Evolutionary conservation across 2,888 invertebrate species (phyloP), one percentile per base, ranked within the genome.

Genomic region (Punctoribates punctum): DNA sequence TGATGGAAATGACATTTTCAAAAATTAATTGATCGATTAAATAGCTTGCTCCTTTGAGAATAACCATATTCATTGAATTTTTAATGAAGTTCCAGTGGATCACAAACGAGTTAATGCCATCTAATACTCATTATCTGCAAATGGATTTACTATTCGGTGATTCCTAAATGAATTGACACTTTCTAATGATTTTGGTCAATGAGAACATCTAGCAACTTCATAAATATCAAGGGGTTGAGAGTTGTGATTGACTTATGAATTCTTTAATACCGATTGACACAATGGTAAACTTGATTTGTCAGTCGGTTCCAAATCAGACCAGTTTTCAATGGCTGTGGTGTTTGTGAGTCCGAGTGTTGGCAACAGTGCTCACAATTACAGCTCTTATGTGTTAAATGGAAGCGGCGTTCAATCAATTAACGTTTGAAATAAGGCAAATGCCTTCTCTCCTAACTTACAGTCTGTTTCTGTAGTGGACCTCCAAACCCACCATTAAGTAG

Each of bases 401-500:
- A 20, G 9, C 20, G 2, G 51, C 51, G 51, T 51, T 51, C 51
- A 51, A 51, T 51, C 51, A 51, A 51, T 51, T 51, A 51, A 51
- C 51, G 51, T n/a, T 51, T 51, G n/a, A 51, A 20, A 51, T 51
- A 51, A 51, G 51, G 51, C 51, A 51, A 51, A 51, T 51, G 51
- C 51, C 20, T 51, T 51, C 51, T 4, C 48, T 20, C 11, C 51
- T 20, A 20, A 51, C 4, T n/a, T 20, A 42, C 42, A 42, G 42
- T 42, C 1, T 42, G 42, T 42, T 42, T 42, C 42, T 9, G 42
- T 51, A n/a, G 20, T 51, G 51, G 51, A 51, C 51, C 51, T 20
- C 51, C 51, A 51, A 51, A 51, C 51, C 51, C n/a, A 51, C 51
- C 51, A 51, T 51, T 51, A 51, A 51, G 51, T 51, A 51, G 51